These are phyloP conservation scores for Sclerodermus sp. DNA, from an alignment of 2,888 invertebrate genomes.

Conservation along the genomic window DNA sequence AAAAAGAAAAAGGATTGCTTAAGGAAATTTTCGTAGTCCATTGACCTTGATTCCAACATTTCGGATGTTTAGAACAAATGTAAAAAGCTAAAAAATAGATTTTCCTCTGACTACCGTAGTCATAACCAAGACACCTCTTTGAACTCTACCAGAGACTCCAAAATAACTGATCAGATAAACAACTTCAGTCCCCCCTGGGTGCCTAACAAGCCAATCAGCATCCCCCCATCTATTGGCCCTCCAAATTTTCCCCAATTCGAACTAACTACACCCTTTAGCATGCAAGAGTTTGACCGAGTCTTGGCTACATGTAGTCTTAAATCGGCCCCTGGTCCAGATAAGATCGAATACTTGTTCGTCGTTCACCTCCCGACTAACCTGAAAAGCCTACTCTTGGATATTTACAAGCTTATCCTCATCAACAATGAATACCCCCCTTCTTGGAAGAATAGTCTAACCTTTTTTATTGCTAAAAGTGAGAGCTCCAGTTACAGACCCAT, in stretches of 20 bases:
- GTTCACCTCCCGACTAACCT: constrained; percentile 4
- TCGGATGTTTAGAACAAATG: constrained; percentile 10
- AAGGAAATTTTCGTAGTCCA: constrained; percentile 4
- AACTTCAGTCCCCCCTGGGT: background rate
- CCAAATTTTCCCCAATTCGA: too few relatives aligned
- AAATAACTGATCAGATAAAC: background rate
- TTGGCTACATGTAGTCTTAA: background rate
- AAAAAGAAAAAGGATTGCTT: constrained; percentile 9
- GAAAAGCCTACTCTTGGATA: constrained; percentile 13
- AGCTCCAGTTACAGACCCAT: constrained; percentile 9
- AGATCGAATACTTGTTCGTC: constrained; percentile 10
- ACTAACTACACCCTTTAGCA: too few relatives aligned
- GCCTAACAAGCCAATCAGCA: background rate
- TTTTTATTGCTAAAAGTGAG: constrained; percentile 11
- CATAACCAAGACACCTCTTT: background rate
- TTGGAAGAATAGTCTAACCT: constrained; percentile 8
- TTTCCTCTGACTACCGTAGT: background rate
- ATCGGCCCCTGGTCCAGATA: constrained; percentile 17
- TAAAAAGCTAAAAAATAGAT: constrained; percentile 12
- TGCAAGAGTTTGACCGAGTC: too few relatives aligned
- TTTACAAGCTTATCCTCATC: too few relatives aligned
- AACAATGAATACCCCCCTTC: constrained; percentile 9
- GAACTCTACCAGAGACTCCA: background rate
- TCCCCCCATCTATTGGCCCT: too few relatives aligned
- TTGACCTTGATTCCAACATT: background rate